Conservation (phyloP, 1,140 invertebrate genomes). For the Solen grandis region DNA sequence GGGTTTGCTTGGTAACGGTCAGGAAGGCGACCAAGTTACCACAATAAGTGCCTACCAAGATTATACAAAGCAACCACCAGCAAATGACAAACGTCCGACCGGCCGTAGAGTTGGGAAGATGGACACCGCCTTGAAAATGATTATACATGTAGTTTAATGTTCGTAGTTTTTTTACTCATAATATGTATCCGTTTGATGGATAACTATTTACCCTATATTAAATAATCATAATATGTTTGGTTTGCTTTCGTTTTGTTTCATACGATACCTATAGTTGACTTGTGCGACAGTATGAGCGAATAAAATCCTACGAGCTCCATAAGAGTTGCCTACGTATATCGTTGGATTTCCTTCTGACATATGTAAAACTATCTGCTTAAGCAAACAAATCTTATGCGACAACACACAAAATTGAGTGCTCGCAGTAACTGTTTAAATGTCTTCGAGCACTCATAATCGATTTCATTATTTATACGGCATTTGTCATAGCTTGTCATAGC, state of each 20-base stretch:
- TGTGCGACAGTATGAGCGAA: background rate
- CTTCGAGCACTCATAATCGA: too few relatives aligned
- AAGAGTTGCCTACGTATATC: too few relatives aligned
- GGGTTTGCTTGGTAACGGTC: conserved; percentile 86
- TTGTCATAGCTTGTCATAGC: too few relatives aligned
- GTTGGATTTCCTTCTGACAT: too few relatives aligned
- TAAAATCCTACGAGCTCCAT: background rate
- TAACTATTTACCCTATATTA: background rate
- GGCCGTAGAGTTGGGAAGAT: conserved; percentile 50
- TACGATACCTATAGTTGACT: background rate
- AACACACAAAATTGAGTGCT: too few relatives aligned
- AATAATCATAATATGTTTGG: too few relatives aligned
- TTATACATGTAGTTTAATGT: background rate
- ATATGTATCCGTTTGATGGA: background rate
- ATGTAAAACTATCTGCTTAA: too few relatives aligned
- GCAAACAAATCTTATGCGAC: too few relatives aligned
- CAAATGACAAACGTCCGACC: conserved; percentile 87
- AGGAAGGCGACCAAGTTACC: too few relatives aligned
- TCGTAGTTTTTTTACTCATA: background rate
- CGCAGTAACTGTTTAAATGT: too few relatives aligned
- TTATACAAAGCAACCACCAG: conserved; percentile 96
- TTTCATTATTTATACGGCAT: too few relatives aligned
- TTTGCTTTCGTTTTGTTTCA: background rate
- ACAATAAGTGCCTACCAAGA: conserved; percentile 94
- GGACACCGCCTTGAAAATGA: conserved; percentile 47